Percentiles rank a stretch among this genome's conserved stretches.
phyloP scores from a whole-genome alignment of 1,140 invertebrate species.

The Idris sp. region DNA sequence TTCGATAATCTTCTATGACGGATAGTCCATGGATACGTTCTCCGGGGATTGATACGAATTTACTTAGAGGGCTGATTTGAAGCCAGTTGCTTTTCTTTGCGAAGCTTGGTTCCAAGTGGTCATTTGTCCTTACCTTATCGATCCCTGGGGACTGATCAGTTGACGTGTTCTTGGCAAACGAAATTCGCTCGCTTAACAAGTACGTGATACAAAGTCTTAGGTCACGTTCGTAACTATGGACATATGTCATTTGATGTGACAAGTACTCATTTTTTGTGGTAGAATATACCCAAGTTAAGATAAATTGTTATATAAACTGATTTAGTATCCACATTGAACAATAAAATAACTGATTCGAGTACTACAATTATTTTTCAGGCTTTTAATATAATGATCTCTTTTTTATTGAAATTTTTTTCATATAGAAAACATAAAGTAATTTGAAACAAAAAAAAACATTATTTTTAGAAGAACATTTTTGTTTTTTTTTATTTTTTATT shows the following conservation, averaged over 20 bases:
- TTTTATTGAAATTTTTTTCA: too few relatives aligned
- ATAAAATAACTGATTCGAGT: too few relatives aligned
- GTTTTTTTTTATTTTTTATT: too few relatives aligned
- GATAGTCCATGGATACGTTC: constrained; percentile 49
- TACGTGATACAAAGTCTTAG: constrained; percentile 12
- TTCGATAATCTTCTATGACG: constrained; percentile 59
- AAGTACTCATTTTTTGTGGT: constrained; percentile 21
- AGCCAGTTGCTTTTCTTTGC: constrained; percentile 53
- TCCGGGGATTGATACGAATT: constrained; percentile 60
- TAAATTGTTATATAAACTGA: neutral
- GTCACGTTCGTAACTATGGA: constrained; percentile 38
- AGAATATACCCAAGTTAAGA: neutral
- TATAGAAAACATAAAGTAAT: too few relatives aligned
- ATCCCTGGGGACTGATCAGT: constrained; percentile 53
- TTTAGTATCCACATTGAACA: too few relatives aligned
- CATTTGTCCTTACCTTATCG: constrained; percentile 63
- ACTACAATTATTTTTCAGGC: too few relatives aligned
- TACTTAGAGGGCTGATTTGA: constrained; percentile 60
- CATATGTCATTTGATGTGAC: constrained; percentile 40
- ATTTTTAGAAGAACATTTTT: too few relatives aligned
- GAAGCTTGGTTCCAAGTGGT: constrained; percentile 34
- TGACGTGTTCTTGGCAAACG: constrained; percentile 39
- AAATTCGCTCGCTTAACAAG: constrained; percentile 44
- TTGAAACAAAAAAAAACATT: too few relatives aligned
- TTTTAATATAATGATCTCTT: too few relatives aligned